Percentiles rank a stretch among this genome's conserved stretches.
phyloP scores from a whole-genome alignment of 1,140 invertebrate genomes.

The Drosophila sechellia region DNA sequence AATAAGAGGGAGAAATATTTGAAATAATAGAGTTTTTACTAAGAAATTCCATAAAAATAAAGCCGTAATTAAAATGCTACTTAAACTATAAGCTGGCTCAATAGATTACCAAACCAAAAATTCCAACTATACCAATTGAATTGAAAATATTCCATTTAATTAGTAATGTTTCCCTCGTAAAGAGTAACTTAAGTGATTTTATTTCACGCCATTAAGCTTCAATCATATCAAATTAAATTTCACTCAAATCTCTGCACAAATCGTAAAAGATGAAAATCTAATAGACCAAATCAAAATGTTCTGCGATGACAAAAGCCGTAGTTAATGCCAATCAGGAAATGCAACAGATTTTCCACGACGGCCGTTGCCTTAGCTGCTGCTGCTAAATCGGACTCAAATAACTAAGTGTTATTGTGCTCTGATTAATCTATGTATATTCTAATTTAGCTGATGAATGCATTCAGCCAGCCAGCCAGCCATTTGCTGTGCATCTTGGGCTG shows the following conservation, averaged over 20 bases:
- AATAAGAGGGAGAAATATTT: no score
- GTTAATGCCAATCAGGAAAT: constrained; percentile 37
- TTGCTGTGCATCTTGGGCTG: constrained; percentile 50
- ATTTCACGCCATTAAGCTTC: background rate
- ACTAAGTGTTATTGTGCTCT: constrained; percentile 56
- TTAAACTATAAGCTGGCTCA: no score
- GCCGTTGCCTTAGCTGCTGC: constrained; percentile 7
- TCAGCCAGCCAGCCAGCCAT: constrained; percentile 35
- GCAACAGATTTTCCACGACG: constrained; percentile 39
- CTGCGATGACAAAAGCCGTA: constrained; percentile 6
- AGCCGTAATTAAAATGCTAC: no score
- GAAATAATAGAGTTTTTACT: no score
- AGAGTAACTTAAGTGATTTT: background rate
- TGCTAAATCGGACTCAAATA: constrained; percentile 34
- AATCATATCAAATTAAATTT: background rate
- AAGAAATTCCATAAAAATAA: no score
- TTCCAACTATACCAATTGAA: no score
- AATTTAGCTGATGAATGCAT: constrained; percentile 68
- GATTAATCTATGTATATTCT: constrained; percentile 70
- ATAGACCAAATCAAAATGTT: constrained; percentile 9
- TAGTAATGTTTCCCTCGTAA: no score
- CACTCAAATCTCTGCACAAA: background rate
- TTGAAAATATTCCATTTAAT: no score
- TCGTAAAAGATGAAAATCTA: background rate
- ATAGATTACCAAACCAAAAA: no score